Evolutionary conservation across 2,113 vertebrate species (phyloP).

Genomic region (Terrapene triunguis): DNA sequence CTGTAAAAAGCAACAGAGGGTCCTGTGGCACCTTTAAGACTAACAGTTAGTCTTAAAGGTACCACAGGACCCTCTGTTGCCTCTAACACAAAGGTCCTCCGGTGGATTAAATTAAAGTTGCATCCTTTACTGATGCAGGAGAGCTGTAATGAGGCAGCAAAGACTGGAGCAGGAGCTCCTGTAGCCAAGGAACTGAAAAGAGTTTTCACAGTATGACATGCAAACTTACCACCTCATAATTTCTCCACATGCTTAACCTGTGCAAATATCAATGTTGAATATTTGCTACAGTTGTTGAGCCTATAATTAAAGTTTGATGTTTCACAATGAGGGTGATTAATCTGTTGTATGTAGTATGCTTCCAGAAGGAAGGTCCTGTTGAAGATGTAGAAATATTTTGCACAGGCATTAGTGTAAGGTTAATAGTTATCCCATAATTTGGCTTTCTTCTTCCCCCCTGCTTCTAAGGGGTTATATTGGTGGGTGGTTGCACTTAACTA

Average conservation of each 20-base stretch:
- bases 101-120: background rate
- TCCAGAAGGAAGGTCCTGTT: background rate
- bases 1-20: too few relatives aligned
- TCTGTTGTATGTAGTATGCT: background rate
- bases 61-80: too few relatives aligned
- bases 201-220: background rate
- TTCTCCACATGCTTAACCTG: background rate
- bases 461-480: fast-evolving
- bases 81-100: background rate
- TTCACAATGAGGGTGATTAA: background rate
- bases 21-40: too few relatives aligned
- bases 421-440: background rate
- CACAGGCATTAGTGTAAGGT: background rate
- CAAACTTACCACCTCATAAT: background rate
- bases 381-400: background rate
- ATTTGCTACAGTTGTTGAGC: background rate
- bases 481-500: background rate
- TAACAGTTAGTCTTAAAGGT: too few relatives aligned
- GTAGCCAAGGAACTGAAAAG: background rate
- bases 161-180: background rate
- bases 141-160: background rate
- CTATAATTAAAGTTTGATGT: background rate
- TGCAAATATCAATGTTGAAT: background rate
- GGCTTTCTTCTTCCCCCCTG: background rate
- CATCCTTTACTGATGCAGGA: background rate